Conservation (phyloP, 2,797 vertebrate genomes). For the Bucorvus abyssinicus region DNA sequence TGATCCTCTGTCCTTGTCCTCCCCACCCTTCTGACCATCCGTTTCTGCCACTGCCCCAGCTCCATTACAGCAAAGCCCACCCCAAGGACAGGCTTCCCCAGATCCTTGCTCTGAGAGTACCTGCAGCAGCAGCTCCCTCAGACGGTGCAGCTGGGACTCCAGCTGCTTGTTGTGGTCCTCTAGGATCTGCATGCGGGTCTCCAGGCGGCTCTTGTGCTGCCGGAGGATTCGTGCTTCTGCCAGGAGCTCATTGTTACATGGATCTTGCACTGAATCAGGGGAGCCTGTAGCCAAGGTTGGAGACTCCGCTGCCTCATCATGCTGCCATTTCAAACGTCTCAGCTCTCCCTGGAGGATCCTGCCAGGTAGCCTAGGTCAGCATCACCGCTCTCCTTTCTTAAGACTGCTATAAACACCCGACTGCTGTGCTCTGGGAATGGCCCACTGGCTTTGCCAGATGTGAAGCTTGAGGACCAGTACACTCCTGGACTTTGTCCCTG, state of each 20-base stretch:
- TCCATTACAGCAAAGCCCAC: neutral
- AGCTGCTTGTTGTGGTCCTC: slow-evolving; percentile 99
- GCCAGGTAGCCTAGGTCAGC: slow-evolving; percentile 6
- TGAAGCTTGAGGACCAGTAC: neutral
- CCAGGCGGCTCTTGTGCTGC: slow-evolving; percentile 95
- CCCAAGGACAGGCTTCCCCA: neutral
- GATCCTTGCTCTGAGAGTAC: slow-evolving; percentile 49
- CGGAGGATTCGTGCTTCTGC: slow-evolving; percentile 93
- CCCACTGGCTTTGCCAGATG: neutral
- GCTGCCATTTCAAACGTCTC: slow-evolving; percentile 94
- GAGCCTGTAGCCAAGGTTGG: slow-evolving; percentile 83
- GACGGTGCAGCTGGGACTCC: slow-evolving; percentile 91
- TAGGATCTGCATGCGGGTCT: slow-evolving; percentile 98
- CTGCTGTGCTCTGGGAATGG: neutral
- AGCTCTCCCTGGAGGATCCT: slow-evolving; percentile 97
- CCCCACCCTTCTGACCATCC: neutral
- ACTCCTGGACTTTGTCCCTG: neutral
- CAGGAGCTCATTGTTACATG: slow-evolving; percentile 88
- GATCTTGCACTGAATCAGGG: slow-evolving; percentile 72
- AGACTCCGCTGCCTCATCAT: slow-evolving; percentile 88
- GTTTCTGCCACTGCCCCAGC: neutral
- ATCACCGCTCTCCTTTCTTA: neutral
- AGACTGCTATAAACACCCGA: neutral
- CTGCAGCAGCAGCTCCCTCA: slow-evolving; percentile 94
- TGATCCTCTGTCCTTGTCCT: neutral